These are phyloP conservation scores for Meteorus colon DNA, from an alignment of 2,888 invertebrate species.

Conservation along the genomic window DNA sequence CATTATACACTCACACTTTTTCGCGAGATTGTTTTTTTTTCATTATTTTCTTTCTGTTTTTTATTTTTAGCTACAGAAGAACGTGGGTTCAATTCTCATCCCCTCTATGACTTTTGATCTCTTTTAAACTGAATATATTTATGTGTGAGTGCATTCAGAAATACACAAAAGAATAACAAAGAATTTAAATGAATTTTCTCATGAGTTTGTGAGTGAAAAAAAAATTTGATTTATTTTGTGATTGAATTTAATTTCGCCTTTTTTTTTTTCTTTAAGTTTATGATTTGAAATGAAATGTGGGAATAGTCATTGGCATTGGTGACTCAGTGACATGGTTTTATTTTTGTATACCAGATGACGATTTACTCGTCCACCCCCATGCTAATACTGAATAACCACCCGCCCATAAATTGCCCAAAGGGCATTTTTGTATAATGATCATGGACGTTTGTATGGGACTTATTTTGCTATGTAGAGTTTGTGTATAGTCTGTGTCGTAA, in stretches of 20 bases:
- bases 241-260: not conserved
- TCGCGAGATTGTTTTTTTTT: not conserved
- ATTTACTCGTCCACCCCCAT: slow-evolving; percentile 16
- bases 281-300: not conserved
- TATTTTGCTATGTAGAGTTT: not conserved
- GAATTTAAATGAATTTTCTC: slow-evolving; percentile 22
- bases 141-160: not conserved
- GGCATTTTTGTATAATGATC: not conserved
- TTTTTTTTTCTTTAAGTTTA: not conserved
- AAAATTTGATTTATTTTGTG: slow-evolving; percentile 17
- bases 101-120: slow-evolving; percentile 3
- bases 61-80: slow-evolving; percentile 45
- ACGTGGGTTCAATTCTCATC: slow-evolving; percentile 30
- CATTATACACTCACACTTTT: slow-evolving; percentile 8
- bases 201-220: not conserved
- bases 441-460: not conserved
- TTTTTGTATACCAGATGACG: slow-evolving; percentile 30
- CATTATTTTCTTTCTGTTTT: not conserved
- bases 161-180: not conserved
- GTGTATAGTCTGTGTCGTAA: not conserved
- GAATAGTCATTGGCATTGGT: not conserved
- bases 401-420: slow-evolving; percentile 3
- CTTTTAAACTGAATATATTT: not conserved
- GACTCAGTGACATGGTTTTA: slow-evolving; percentile 29
- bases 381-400: slow-evolving; percentile 5